Evolutionary conservation across 2,113 vertebrate genomes (phyloP).

Genomic region (Desmodus rotundus): DNA sequence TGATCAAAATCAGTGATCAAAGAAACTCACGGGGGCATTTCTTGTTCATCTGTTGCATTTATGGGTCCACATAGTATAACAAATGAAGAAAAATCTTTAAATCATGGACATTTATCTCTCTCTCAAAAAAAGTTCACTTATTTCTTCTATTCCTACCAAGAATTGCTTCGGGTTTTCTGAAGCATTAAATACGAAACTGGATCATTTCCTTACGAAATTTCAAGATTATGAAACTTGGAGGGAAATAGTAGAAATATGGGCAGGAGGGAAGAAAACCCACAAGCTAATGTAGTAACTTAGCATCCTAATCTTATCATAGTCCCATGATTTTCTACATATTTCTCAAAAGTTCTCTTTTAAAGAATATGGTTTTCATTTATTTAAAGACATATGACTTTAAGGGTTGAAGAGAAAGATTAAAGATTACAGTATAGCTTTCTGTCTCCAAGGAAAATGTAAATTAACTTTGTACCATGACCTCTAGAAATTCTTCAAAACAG

Average conservation of each 20-base stretch:
- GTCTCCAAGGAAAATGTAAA: background rate
- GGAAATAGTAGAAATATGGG: background rate
- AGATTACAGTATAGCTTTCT: background rate
- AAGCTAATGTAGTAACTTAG: background rate
- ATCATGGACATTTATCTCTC: background rate
- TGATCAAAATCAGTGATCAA: background rate
- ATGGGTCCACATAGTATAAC: background rate
- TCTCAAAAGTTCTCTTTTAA: background rate
- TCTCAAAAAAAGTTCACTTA: background rate
- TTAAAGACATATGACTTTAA: conserved; percentile 17
- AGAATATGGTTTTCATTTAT: background rate
- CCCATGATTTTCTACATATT: background rate
- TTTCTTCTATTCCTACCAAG: background rate
- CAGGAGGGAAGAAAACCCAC: background rate
- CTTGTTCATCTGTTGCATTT: background rate
- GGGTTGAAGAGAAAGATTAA: background rate
- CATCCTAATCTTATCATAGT: background rate
- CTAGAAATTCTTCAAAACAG: background rate
- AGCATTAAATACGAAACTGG: background rate
- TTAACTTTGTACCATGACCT: background rate
- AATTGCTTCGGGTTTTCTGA: background rate
- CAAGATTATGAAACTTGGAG: background rate
- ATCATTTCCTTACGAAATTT: background rate
- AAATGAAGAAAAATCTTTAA: conserved; percentile 6
- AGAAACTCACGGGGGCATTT: background rate